These are phyloP conservation scores for Hydriomena furcata DNA, from an alignment of 2,888 invertebrate genomes.

Conservation along the genomic window DNA sequence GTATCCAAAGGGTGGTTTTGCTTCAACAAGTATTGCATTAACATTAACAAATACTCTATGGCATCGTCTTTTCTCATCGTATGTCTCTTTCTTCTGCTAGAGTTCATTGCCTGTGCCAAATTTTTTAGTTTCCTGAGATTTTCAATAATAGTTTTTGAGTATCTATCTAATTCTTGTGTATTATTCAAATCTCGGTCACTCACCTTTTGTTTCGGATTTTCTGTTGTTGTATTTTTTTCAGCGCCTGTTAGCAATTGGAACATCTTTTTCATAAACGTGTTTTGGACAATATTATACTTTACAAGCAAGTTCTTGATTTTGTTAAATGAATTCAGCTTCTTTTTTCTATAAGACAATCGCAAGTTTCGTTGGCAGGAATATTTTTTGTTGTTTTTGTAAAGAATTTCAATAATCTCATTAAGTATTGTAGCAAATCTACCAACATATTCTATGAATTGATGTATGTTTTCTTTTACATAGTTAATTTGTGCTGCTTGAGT, in stretches of 20 bases:
- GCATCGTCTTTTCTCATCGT: conserved; percentile 48
- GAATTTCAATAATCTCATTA: conserved; percentile 54
- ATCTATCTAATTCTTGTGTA: conserved; percentile 45
- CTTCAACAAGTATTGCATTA: conserved; percentile 69
- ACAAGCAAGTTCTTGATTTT: conserved; percentile 51
- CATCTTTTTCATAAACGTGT: conserved; percentile 59
- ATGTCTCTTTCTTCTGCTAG: conserved; percentile 51
- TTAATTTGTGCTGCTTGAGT: conserved; percentile 52
- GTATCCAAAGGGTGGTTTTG: conserved; percentile 49
- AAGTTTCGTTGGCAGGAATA: conserved; percentile 13
- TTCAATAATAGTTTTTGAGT: conserved; percentile 58
- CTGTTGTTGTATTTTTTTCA: conserved; percentile 34
- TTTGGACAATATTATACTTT: conserved; percentile 61
- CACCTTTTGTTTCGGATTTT: conserved; percentile 26
- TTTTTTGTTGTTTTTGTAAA: conserved; percentile 39
- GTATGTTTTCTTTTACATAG: conserved; percentile 58
- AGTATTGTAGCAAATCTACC: conserved; percentile 58
- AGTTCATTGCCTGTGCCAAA: conserved; percentile 50
- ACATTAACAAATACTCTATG: conserved; percentile 61
- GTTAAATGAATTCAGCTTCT: conserved; percentile 34
- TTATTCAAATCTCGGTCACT: conserved; percentile 25
- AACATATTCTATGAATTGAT: conserved; percentile 57
- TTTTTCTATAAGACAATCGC: conserved; percentile 11
- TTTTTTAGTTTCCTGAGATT: conserved; percentile 61
- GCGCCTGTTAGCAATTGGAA: conserved; percentile 49